Percentiles rank a stretch among this genome's conserved stretches.
These are phyloP conservation scores for Ophion ellenae DNA, from an alignment of 2,888 invertebrate genomes.

Conservation along the genomic window DNA sequence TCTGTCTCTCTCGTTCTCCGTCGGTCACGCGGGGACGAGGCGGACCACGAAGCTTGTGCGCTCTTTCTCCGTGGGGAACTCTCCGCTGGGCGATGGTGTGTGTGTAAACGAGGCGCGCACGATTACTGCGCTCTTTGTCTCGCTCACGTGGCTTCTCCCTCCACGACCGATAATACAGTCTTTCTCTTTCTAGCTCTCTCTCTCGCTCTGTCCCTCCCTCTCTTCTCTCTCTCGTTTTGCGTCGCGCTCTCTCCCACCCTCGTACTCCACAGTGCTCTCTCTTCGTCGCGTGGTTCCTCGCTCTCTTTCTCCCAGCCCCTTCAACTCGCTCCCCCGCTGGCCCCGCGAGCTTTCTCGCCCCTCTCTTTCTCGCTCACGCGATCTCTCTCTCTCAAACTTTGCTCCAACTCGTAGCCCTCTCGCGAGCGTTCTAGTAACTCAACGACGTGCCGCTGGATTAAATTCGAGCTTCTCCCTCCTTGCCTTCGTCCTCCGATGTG, in stretches of 20 bases:
- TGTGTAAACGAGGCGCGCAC: conserved; percentile 74
- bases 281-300: conserved; percentile 70
- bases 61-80: conserved; percentile 68
- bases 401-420: conserved; percentile 78
- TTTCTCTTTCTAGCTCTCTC: conserved; percentile 73
- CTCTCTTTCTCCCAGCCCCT: conserved; percentile 69
- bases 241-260: conserved; percentile 76
- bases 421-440: conserved; percentile 79
- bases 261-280: conserved; percentile 46
- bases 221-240: conserved; percentile 79
- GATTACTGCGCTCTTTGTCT: conserved; percentile 74
- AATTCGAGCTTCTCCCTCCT: conserved; percentile 73
- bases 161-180: conserved; percentile 74
- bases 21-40: conserved; percentile 58
- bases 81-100: conserved; percentile 39
- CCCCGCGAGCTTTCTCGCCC: conserved; percentile 81
- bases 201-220: conserved; percentile 72
- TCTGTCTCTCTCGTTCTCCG: conserved; percentile 56
- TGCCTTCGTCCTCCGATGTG: conserved; percentile 11
- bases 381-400: conserved; percentile 55
- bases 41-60: conserved; percentile 52
- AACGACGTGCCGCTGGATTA: conserved; percentile 82
- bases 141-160: conserved; percentile 73
- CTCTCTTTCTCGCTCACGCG: conserved; percentile 70
- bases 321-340: conserved; percentile 53